These are phyloP conservation scores for Lagocephalus sceleratus DNA, from an alignment of 2,797 vertebrate species.

Conservation along the genomic window DNA sequence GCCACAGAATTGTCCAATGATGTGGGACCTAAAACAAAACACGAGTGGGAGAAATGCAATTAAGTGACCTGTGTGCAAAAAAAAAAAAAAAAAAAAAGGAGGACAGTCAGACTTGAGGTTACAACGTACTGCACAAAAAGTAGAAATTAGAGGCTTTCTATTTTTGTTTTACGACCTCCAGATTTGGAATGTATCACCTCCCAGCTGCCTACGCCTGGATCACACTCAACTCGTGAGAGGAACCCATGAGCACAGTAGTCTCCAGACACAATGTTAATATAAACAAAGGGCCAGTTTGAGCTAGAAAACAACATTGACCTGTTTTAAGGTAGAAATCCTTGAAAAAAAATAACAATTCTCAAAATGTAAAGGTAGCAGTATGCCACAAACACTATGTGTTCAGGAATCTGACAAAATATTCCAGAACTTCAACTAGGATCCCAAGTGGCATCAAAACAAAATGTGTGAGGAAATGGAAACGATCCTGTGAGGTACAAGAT, in stretches of 20 bases:
- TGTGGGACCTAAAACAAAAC: background rate
- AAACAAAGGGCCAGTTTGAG: slow-evolving; percentile 6
- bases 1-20: background rate
- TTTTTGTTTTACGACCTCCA: slow-evolving; percentile 69
- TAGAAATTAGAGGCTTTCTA: slow-evolving; percentile 57
- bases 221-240: slow-evolving; percentile 35
- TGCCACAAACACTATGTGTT: too few species aligned
- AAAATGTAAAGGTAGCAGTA: too few species aligned
- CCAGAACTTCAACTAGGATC: too few species aligned
- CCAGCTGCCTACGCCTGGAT: slow-evolving; percentile 59
- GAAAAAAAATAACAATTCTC: too few species aligned
- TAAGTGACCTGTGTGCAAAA: slow-evolving; percentile 4
- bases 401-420: too few species aligned
- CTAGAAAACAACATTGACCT: slow-evolving; percentile 2
- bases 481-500: background rate
- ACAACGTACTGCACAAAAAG: slow-evolving; percentile 18
- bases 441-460: too few species aligned
- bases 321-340: background rate
- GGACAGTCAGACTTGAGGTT: too few species aligned
- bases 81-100: slow-evolving; percentile 7
- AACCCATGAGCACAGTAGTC: slow-evolving; percentile 45
- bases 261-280: slow-evolving; percentile 33
- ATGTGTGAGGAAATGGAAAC: slow-evolving; percentile 3
- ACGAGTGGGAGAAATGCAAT: background rate
- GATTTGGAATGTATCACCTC: slow-evolving; percentile 67